A percentile compares a stretch with the other conserved stretches of the same genome.
phyloP scores from a whole-genome alignment of 2,888 invertebrate species.

The Cheilosia scutellata region DNA sequence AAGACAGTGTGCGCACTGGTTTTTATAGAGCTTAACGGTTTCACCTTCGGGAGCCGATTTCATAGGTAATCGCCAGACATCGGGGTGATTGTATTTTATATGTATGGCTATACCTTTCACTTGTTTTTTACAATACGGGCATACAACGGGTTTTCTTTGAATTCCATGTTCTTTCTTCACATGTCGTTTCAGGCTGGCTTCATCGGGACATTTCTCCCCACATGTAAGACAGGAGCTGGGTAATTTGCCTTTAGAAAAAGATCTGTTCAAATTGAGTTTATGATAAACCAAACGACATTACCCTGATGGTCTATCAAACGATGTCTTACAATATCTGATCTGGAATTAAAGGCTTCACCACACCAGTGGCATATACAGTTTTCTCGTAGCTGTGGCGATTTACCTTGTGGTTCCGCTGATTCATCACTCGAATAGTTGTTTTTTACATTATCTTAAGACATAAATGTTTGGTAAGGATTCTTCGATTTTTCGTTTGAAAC shows the following conservation, averaged over 20 bases:
- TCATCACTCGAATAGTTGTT: slow-evolving; percentile 20
- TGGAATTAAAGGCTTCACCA: slow-evolving; percentile 39
- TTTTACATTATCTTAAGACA: neutral
- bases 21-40: neutral
- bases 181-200: slow-evolving; percentile 7
- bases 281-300: neutral
- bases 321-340: slow-evolving; percentile 21
- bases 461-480: neutral
- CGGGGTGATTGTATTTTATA: slow-evolving; percentile 42
- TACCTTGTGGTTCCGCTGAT: neutral
- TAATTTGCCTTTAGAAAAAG: slow-evolving; percentile 12
- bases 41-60: slow-evolving; percentile 8
- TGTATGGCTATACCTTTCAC: slow-evolving; percentile 34
- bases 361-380: slow-evolving; percentile 46
- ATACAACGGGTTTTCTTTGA: slow-evolving; percentile 11
- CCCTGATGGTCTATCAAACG: slow-evolving; percentile 24
- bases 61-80: slow-evolving; percentile 19
- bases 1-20: slow-evolving; percentile 43
- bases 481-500: neutral
- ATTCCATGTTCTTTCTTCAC: slow-evolving; percentile 32
- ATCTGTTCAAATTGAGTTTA: no score
- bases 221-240: slow-evolving; percentile 41
- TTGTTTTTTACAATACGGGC: slow-evolving; percentile 49
- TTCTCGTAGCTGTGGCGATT: neutral
- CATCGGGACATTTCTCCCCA: slow-evolving; percentile 32